Conservation (phyloP, 2,888 invertebrate genomes). For the Aphodius granarius region DNA sequence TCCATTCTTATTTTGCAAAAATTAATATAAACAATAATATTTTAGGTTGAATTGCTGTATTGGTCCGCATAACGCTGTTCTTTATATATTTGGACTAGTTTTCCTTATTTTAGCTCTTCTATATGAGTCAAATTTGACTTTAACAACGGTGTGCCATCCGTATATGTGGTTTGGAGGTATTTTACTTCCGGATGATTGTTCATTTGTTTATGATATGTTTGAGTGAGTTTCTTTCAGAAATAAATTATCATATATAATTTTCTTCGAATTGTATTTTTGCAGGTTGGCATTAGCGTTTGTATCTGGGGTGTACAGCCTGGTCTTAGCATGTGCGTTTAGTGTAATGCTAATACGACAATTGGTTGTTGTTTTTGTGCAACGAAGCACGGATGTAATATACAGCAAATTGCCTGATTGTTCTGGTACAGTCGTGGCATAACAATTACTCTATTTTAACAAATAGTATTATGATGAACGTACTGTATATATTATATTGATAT, state of each 20-base stretch:
- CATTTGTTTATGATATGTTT: constrained; percentile 78
- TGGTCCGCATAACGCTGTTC: constrained; percentile 74
- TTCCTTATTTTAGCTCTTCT: constrained; percentile 68
- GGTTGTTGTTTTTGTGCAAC: neutral
- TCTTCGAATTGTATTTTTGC: constrained; percentile 22
- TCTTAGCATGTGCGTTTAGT: constrained; percentile 5
- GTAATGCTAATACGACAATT: constrained; percentile 3
- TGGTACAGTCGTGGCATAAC: neutral
- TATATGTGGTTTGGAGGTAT: constrained; percentile 67
- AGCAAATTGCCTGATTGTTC: neutral
- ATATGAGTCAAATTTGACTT: constrained; percentile 77
- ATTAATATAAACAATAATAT: constrained; percentile 30
- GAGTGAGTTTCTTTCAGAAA: constrained; percentile 72
- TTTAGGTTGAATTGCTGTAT: constrained; percentile 82
- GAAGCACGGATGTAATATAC: neutral
- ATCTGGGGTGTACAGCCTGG: constrained; percentile 29
- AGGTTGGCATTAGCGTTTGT: constrained; percentile 32
- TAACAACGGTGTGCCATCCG: constrained; percentile 88
- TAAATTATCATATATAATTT: too few species aligned
- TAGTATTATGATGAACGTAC: too few species aligned
- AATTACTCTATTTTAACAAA: too few species aligned
- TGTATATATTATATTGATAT: too few species aligned
- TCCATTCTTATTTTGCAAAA: constrained; percentile 34
- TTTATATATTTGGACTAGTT: constrained; percentile 70
- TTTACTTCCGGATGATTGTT: constrained; percentile 81